Evolutionary conservation across 2,888 invertebrate genomes (phyloP), one percentile per base, ranked within the genome.

Genomic region (Junonia oenone): DNA sequence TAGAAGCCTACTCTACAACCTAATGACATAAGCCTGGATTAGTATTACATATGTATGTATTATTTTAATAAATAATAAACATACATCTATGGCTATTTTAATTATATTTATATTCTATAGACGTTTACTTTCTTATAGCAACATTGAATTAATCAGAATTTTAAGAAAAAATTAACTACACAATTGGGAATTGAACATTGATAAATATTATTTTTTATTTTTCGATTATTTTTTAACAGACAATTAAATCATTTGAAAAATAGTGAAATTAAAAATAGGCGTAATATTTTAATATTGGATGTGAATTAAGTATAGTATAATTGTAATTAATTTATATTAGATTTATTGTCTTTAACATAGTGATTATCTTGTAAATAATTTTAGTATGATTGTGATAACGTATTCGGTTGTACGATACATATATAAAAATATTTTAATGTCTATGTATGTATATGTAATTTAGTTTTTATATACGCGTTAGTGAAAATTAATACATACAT

Each of bases 351-450:
- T 62, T 55, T 54, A 48, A n/a, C 40, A 38, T 46, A 53, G 29
- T 19, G 29, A 31, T 48, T 53, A 52, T 33, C 33, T 2, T 62
- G 58, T 58, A 56, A 57, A 58, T 63, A 63, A 58, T 55, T 47
- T 53, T 48, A 59, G 52, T 51, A 56, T 50, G 51, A 57, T 62
- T 62, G 63, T 63, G 63, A 63, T 63, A 63, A 33, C 27, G 45
- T 55, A 35, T 40, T 62, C 43, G 43, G 43, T 43, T 43, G 43
- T 43, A 43, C 26, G 26, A 43, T 40, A 40, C 11, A 17, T 15
- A 37, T 40, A 13, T 13, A 43, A 31, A 31, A 31, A 29, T n/a
- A 26, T 43, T 26, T 8, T 22, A 26, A 43, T 13, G 31, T 48
- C 47, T 29, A 47, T 31, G 38, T 50, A 43, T 11, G 6, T 26